Evolutionary conservation across 2,888 invertebrate genomes (phyloP).

Genomic region (Eupithecia inturbata): DNA sequence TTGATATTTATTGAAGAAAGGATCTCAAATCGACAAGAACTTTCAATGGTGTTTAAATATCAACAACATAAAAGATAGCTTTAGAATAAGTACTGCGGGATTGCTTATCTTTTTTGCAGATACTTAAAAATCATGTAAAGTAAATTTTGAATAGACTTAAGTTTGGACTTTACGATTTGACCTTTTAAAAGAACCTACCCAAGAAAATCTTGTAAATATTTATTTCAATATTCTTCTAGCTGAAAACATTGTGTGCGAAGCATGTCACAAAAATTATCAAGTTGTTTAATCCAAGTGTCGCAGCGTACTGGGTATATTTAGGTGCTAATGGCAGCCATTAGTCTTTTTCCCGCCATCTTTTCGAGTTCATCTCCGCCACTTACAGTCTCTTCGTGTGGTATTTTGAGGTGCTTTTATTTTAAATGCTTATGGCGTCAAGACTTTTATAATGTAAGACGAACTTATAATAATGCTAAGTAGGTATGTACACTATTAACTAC

Average conservation of each 20-base stretch:
- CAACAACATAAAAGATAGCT: too few species aligned
- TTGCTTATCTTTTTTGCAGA: too few species aligned
- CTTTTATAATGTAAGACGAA: background rate
- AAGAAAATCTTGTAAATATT: too few species aligned
- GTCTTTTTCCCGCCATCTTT: conserved; percentile 40
- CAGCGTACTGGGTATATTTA: conserved; percentile 24
- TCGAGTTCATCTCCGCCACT: conserved; percentile 36
- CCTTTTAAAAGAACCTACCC: too few species aligned
- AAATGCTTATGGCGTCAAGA: conserved; percentile 13
- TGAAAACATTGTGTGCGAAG: background rate
- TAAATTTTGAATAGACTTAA: too few species aligned
- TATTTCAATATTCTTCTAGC: background rate
- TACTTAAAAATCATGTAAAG: too few species aligned
- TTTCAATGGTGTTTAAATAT: too few species aligned
- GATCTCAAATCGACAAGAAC: too few species aligned
- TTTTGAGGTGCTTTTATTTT: conserved; percentile 30
- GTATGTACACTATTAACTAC: too few species aligned
- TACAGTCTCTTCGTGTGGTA: conserved; percentile 27
- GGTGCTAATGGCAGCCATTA: conserved; percentile 43
- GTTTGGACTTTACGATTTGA: too few species aligned
- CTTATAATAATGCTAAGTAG: background rate
- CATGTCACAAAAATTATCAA: background rate
- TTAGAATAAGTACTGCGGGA: too few species aligned
- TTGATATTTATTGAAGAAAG: too few species aligned
- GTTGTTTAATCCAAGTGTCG: conserved; percentile 25